A percentile compares a stretch with the other conserved stretches of the same genome.
phyloP scores from a whole-genome alignment of 1,140 invertebrate genomes.

The Neodiprion pinetum region DNA sequence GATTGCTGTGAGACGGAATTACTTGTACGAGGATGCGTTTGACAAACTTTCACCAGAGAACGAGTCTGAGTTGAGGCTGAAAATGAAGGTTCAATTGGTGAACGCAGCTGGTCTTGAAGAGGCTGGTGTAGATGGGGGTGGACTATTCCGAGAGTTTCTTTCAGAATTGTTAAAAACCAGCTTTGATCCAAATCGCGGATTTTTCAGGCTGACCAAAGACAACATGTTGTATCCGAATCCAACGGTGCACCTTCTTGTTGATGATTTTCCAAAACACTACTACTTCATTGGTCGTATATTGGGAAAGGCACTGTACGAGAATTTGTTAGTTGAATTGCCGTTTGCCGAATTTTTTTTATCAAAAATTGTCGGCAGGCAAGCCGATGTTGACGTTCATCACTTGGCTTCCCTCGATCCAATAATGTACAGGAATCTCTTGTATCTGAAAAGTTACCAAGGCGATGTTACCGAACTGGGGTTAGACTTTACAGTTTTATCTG shows the following conservation, averaged over 20 bases:
- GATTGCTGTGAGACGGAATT: constrained; percentile 85
- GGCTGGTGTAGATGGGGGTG: constrained; percentile 95
- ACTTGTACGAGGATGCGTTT: constrained; percentile 97
- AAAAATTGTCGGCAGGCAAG: constrained; percentile 80
- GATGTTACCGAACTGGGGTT: constrained; percentile 83
- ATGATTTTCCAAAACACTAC: constrained; percentile 90
- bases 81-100: constrained; percentile 88
- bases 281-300: constrained; percentile 95
- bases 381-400: constrained; percentile 92
- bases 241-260: constrained; percentile 81
- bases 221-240: constrained; percentile 97
- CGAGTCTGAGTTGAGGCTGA: constrained; percentile 86
- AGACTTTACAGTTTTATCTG: constrained; percentile 93
- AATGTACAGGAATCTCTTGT: constrained; percentile 89
- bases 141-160: constrained; percentile 91
- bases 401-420: constrained; percentile 92
- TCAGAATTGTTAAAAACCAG: constrained; percentile 92
- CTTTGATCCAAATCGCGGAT: constrained; percentile 96
- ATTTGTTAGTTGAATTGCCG: constrained; percentile 91
- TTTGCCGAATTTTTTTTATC: constrained; percentile 93
- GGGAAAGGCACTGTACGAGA: constrained; percentile 96
- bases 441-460: constrained; percentile 81
- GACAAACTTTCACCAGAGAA: constrained; percentile 91
- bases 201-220: constrained; percentile 91
- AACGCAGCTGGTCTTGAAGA: constrained; percentile 91